Evolutionary conservation across 2,888 invertebrate species (phyloP), one percentile per base, ranked within the genome.

Genomic region (Acanthosepion pharaonis): DNA sequence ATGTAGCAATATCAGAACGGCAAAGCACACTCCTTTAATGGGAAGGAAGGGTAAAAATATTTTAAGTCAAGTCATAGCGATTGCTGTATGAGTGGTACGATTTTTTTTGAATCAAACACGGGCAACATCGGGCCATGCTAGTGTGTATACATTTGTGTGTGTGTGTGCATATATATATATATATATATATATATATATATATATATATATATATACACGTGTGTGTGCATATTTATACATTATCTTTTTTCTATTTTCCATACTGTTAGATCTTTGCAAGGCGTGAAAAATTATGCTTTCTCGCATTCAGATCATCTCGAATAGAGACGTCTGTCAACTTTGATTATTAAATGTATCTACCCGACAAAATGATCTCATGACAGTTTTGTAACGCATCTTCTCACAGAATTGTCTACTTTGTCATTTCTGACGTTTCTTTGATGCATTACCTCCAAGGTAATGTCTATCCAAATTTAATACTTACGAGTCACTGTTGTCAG

Each of bases 401-500:
- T 18, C n/a, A 9, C 3, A 78, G 28, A n/a, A n/a, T 78, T 5
- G n/a, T 78, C 78, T 78, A 11, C 15, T 78, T 18, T 78, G 78
- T 78, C 78, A 78, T 78, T 11, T 23, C n/a, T 33, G 78, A 33
- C 33, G n/a, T 78, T n/a, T 78, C n/a, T 33, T 78, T 78, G 78
- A 78, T n/a, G 78, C 78, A 78, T 78, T 78, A 33, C n/a, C 11
- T 15, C 33, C 78, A 15, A 4, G 0, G n/a, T 23, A 15, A 33
- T 78, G 78, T 78, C n/a, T 78, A 78, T n/a, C 78, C 78, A 78
- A 78, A 78, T 78, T 78, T n/a, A n/a, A 78, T n/a, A 78, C n/a
- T 33, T 18, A 3, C 78, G 15, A 33, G 33, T 78, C 78, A 78
- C 18, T 9, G 78, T 18, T 78, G 78, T 33, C 33, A 78, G 78